Conservation (phyloP, 2,888 invertebrate species). For the Drosophila antonietae region DNA sequence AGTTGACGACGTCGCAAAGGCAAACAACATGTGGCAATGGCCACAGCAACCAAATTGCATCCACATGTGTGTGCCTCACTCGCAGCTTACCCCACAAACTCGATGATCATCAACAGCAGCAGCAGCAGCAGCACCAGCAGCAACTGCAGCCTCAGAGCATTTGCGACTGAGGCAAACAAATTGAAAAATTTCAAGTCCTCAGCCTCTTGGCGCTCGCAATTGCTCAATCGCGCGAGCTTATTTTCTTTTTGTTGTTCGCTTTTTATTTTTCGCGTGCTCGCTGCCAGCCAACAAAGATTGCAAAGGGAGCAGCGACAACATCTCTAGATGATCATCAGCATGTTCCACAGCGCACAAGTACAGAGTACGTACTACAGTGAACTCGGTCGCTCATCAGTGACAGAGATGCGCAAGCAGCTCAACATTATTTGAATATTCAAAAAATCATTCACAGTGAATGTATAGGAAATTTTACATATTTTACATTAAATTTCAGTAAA, state of each 20-base stretch:
- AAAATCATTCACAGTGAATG: background rate
- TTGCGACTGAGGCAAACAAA: conserved; percentile 60
- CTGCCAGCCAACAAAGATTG: conserved; percentile 44
- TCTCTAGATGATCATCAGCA: conserved; percentile 35
- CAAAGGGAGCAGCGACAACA: conserved; percentile 31
- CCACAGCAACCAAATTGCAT: conserved; percentile 75
- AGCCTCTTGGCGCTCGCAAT: conserved; percentile 73
- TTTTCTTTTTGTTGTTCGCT: background rate
- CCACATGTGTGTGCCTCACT: conserved; percentile 70
- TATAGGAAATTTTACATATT: no score
- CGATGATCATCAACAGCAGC: conserved; percentile 50
- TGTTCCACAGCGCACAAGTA: conserved; percentile 27
- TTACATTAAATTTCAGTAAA: background rate
- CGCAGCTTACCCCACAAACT: conserved; percentile 50
- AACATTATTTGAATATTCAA: background rate
- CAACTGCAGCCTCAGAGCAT: conserved; percentile 27
- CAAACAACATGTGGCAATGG: conserved; percentile 76
- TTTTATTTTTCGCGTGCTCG: conserved; percentile 63
- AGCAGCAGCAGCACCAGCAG: conserved; percentile 26
- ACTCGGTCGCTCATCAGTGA: conserved; percentile 13
- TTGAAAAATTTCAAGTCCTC: conserved; percentile 78
- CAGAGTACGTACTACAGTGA: conserved; percentile 35
- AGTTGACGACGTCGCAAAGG: conserved; percentile 52
- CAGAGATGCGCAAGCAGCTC: conserved; percentile 45
- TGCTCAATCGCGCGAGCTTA: conserved; percentile 67